These are phyloP conservation scores for Phyllostomus hastatus DNA, from an alignment of 2,113 vertebrate genomes.

Conservation along the genomic window DNA sequence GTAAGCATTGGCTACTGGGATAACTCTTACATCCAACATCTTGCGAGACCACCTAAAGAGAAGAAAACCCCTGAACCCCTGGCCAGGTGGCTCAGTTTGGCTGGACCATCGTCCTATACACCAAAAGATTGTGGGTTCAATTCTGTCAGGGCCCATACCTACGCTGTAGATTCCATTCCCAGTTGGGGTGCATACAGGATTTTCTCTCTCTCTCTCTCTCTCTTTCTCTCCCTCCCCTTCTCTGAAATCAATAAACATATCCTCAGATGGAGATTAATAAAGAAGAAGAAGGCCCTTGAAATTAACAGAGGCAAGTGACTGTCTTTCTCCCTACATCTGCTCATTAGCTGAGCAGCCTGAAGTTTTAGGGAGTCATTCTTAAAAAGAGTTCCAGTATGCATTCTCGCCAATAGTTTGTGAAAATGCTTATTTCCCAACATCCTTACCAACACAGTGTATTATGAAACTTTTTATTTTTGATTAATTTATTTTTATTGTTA, in stretches of 20 bases:
- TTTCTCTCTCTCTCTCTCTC: too few species aligned
- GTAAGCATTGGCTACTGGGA: conserved; percentile 94
- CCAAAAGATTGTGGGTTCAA: too few species aligned
- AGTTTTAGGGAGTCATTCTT: neutral
- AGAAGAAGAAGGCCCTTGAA: conserved; percentile 94
- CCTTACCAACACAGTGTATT: neutral
- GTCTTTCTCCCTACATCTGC: rapidly evolving
- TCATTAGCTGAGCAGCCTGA: neutral
- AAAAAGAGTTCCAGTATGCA: neutral
- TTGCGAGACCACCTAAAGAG: conserved; percentile 92
- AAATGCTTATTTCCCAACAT: neutral
- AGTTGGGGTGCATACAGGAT: too few species aligned
- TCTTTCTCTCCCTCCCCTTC: too few species aligned
- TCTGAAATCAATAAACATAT: too few species aligned
- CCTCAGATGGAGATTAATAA: conserved; percentile 63
- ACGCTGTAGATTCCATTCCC: too few species aligned
- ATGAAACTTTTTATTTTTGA: neutral
- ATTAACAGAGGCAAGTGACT: conserved; percentile 92
- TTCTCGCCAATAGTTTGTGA: neutral
- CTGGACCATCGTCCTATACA: too few species aligned
- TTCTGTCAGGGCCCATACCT: too few species aligned
- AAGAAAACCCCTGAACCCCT: conserved; percentile 90
- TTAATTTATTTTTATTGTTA: neutral
- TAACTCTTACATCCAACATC: conserved; percentile 93
- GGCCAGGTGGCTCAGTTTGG: too few species aligned